Evolutionary conservation across 2,797 vertebrate genomes (phyloP).

Genomic region (Pipistrellus kuhlii): DNA sequence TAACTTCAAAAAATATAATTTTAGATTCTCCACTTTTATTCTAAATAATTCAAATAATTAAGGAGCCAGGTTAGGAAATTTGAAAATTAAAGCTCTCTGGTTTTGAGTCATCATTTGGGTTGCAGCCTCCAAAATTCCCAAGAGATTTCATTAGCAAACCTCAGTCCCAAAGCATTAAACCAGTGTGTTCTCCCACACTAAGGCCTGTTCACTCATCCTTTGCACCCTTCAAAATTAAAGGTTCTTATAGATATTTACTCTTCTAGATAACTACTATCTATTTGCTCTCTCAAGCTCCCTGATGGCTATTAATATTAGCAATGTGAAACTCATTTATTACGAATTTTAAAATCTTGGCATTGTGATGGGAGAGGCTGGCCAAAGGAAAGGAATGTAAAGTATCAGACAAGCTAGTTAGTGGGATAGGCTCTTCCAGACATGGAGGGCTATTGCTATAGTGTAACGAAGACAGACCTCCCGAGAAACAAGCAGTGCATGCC

Average conservation of each 20-base stretch:
- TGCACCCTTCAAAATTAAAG: not conserved
- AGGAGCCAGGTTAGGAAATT: not conserved
- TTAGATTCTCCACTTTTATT: conserved; percentile 54
- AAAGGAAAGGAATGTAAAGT: not conserved
- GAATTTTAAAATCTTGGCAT: conserved; percentile 29
- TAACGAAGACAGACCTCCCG: not conserved
- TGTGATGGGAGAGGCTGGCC: not conserved
- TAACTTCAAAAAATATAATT: conserved; percentile 30
- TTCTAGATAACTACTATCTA: conserved; percentile 23
- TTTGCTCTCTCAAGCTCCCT: conserved; percentile 48
- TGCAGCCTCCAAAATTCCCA: conserved; percentile 27
- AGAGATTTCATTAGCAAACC: conserved; percentile 23
- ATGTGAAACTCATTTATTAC: conserved; percentile 36
- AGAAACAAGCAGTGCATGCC: conserved; percentile 24
- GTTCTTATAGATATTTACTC: not conserved
- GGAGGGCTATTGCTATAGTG: not conserved
- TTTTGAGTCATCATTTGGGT: conserved; percentile 51
- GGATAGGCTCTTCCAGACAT: not conserved
- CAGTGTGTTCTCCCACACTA: not conserved
- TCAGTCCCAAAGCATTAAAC: not conserved
- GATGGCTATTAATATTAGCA: conserved; percentile 41
- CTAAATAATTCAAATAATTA: conserved; percentile 60
- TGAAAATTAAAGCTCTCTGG: conserved; percentile 32
- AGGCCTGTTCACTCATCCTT: not conserved
- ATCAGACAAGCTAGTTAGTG: conserved; percentile 38